Evolutionary conservation across 2,797 vertebrate genomes (phyloP), one percentile per base, ranked within the genome.

Genomic region (Myiothlypis coronata): DNA sequence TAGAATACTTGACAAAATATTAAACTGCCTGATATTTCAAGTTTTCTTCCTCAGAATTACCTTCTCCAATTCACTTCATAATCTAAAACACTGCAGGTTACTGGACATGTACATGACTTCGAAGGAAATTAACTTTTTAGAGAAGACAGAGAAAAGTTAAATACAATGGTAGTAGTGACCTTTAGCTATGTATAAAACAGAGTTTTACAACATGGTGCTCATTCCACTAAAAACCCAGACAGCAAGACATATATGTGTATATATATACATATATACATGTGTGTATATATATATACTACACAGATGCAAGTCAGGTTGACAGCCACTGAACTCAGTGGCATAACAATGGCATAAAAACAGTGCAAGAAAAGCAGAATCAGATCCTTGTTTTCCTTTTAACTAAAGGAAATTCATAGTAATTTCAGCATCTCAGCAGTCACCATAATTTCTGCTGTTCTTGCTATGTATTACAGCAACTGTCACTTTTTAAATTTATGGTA

Each of bases 401-500:
- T 55, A 53, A 24, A 47, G 46, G 16, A 87, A 95, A 90, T 83
- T 68, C 35, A 56, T 7, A 26, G 32, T 26, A 20, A 61, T 78
- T 93, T 90, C 78, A 61, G 65, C 49, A 79, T 65, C 69, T 74
- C 44, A 32, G 52, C 44, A 87, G 67, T 49, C 68, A 82, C 46
- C 37, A 23, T 80, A 77, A 94, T 71, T 93, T 92, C 78, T 91
- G 60, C 64, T 39, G 35, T 53, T 80, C 87, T 78, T 91, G 30
- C 43, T 65, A 81, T 37, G 55, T 61, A 37, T 69, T 94, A 85
- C 14, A 87, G 75, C 87, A 96, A 74, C 43, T 49, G 72, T 61
- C 92, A 83, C 32, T 89, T 89, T 67, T 71, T 6, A 47, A 90
- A 94, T 95, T 87, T 89, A 95, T 93, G 21, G n/a, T 72, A 41